A percentile compares a stretch with the other conserved stretches of the same genome.
phyloP scores from a whole-genome alignment of 2,888 invertebrate genomes.

The Pandemis cinnamomeana region DNA sequence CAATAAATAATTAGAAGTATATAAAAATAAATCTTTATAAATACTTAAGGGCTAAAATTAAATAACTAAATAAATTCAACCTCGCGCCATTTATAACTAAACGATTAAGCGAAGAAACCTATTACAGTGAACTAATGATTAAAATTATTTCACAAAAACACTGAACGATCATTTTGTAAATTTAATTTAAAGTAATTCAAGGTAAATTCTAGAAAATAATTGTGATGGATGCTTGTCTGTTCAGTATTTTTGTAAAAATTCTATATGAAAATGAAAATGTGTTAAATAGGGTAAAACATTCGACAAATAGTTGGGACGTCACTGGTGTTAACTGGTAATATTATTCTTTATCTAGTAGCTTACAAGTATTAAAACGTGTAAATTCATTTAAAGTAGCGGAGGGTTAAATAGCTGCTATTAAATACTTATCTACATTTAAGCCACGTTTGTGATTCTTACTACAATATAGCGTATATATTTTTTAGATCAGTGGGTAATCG shows the following conservation, averaged over 20 bases:
- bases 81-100: conserved; percentile 54
- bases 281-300: conserved; percentile 23
- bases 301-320: neutral
- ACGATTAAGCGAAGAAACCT: conserved; percentile 51
- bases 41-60: conserved; percentile 75
- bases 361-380: neutral
- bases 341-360: conserved; percentile 5
- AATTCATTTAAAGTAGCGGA: neutral
- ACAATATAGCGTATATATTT: conserved; percentile 23
- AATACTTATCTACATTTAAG: conserved; percentile 37
- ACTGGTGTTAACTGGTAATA: conserved; percentile 1
- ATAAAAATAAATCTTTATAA: conserved; percentile 80
- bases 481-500: conserved; percentile 13
- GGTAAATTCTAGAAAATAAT: neutral
- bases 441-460: conserved; percentile 36
- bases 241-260: conserved; percentile 6
- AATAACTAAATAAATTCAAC: conserved; percentile 57
- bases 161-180: conserved; percentile 1
- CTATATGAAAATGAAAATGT: conserved; percentile 15
- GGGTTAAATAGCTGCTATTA: conserved; percentile 16
- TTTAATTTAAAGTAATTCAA: neutral
- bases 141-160: conserved; percentile 11
- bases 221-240: conserved; percentile 12
- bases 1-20: conserved; percentile 78
- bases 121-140: conserved; percentile 38